Conservation (phyloP, 2,113 vertebrate species). For the Argyrosomus japonicus region DNA sequence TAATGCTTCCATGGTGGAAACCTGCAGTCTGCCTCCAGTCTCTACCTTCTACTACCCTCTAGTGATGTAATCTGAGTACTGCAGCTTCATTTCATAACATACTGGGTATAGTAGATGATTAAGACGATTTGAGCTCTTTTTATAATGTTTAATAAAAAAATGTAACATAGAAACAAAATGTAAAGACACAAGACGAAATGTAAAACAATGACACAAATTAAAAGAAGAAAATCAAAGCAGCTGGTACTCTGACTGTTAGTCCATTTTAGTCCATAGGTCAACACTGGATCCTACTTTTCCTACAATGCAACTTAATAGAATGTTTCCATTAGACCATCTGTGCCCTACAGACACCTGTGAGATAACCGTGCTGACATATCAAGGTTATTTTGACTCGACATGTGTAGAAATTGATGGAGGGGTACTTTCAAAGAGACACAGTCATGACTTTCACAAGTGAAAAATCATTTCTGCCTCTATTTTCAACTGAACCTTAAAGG, state of each 20-base stretch:
- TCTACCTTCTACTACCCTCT: conserved; percentile 72
- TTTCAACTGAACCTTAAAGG: no score
- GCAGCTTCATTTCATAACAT: background rate
- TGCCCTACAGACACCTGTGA: background rate
- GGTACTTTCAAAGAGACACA: no score
- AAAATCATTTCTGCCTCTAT: no score
- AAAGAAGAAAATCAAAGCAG: background rate
- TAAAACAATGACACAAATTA: background rate
- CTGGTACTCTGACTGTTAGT: background rate
- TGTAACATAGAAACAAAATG: background rate
- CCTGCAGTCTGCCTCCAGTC: conserved; percentile 1
- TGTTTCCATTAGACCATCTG: background rate
- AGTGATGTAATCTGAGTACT: conserved; percentile 34
- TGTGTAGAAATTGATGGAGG: background rate
- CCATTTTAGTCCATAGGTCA: background rate
- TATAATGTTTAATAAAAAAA: background rate
- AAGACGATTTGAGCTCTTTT: background rate
- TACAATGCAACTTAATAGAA: background rate
- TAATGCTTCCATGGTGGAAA: background rate
- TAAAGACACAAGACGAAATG: background rate
- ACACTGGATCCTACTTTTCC: background rate
- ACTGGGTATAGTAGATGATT: background rate
- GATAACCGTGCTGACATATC: background rate
- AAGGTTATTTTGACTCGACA: background rate
- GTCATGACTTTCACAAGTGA: background rate